A percentile compares a stretch with the other conserved stretches of the same genome.
phyloP scores from a whole-genome alignment of 2,888 invertebrate genomes.

The Zaprionus obscuricornis region DNA sequence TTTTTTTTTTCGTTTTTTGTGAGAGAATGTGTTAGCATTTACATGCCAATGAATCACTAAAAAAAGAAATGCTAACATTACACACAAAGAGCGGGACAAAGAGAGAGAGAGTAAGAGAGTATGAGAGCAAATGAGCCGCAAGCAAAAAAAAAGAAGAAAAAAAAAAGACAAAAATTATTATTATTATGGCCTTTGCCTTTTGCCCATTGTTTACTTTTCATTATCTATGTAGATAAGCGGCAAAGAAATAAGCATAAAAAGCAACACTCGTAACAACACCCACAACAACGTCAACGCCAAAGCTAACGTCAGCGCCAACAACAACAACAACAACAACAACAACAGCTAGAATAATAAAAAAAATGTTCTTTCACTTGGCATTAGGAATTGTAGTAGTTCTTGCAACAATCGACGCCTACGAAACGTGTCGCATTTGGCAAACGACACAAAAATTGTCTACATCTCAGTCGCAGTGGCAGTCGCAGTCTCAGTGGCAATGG shows the following conservation, averaged over 20 bases:
- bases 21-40: conserved; percentile 46
- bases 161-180: too few species aligned
- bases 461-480: too few species aligned
- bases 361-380: conserved; percentile 49
- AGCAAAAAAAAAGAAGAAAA: too few species aligned
- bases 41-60: conserved; percentile 69
- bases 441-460: conserved; percentile 27
- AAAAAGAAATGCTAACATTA: conserved; percentile 10
- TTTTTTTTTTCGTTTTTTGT: conserved; percentile 41
- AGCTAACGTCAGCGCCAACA: too few species aligned
- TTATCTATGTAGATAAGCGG: conserved; percentile 73
- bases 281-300: conserved; percentile 1
- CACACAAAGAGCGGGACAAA: conserved; percentile 5
- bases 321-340: conserved; percentile 9
- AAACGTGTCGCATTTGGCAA: conserved; percentile 55
- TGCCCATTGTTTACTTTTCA: conserved; percentile 70
- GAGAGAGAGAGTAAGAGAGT: not conserved
- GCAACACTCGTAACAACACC: conserved; percentile 17
- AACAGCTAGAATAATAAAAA: conserved; percentile 42
- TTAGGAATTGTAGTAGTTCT: conserved; percentile 38
- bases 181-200: not conserved
- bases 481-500: not conserved
- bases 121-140: not conserved
- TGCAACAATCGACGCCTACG: conserved; percentile 45
- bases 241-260: conserved; percentile 58